Percentiles rank a stretch among this genome's conserved stretches.
Conservation (phyloP, 2,888 invertebrate species). For the Chelonus formosanus region DNA sequence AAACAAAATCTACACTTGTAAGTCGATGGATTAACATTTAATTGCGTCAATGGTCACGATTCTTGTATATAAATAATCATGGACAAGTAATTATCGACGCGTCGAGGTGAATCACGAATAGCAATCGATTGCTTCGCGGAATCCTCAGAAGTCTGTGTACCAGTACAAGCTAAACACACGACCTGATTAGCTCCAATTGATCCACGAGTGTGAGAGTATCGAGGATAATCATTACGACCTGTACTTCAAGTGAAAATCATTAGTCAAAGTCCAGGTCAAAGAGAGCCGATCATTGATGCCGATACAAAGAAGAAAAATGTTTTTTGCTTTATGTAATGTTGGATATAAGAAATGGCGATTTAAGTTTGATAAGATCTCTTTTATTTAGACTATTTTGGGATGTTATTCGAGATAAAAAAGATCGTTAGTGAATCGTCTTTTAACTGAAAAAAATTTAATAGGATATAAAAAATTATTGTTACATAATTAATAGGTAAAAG, state of each 20-base stretch:
- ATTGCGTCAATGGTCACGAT: constrained; percentile 27
- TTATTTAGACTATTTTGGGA: too few relatives aligned
- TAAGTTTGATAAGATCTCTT: not conserved
- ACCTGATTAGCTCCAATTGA: constrained; percentile 33
- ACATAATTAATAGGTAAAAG: too few relatives aligned
- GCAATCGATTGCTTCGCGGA: constrained; percentile 32
- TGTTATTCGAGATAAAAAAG: too few relatives aligned
- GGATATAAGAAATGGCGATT: not conserved
- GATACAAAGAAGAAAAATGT: constrained; percentile 27
- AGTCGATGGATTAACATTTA: constrained; percentile 26
- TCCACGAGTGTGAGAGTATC: constrained; percentile 27
- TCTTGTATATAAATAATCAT: constrained; percentile 29
- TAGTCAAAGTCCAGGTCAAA: constrained; percentile 44
- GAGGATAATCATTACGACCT: constrained; percentile 10
- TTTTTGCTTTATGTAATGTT: not conserved
- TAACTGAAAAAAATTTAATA: too few relatives aligned
- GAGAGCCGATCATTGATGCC: constrained; percentile 37
- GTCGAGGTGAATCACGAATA: constrained; percentile 29
- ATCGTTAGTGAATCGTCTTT: too few relatives aligned
- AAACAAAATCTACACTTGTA: constrained; percentile 1
- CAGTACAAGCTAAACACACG: constrained; percentile 17
- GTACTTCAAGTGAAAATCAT: constrained; percentile 39
- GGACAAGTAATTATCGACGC: constrained; percentile 34
- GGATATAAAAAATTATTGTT: too few relatives aligned
- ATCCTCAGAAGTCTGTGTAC: constrained; percentile 28